Evolutionary conservation across 2,113 vertebrate species (phyloP).

Genomic region (Sinocyclocheilus maitianheensis): DNA sequence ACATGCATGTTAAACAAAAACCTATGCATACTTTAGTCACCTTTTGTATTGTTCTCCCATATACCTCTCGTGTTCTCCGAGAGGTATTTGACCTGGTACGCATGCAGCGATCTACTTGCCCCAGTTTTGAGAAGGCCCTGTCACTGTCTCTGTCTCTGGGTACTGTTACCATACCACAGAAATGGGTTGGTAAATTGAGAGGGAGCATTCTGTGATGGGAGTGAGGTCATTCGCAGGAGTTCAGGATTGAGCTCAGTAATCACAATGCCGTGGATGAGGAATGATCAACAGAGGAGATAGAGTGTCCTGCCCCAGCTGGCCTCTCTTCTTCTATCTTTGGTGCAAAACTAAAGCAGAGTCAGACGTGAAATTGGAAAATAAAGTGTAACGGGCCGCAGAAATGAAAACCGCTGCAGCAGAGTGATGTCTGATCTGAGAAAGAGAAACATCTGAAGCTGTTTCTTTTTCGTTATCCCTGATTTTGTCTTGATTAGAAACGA

Average conservation of each 20-base stretch:
- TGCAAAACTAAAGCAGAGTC: constrained; percentile 78
- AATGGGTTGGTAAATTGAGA: constrained; percentile 60
- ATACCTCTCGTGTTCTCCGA: background rate
- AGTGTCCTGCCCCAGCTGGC: constrained; percentile 72
- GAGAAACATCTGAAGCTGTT: constrained; percentile 35
- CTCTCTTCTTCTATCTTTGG: constrained; percentile 70
- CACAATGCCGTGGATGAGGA: constrained; percentile 53
- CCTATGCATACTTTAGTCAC: background rate
- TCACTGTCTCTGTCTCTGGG: constrained; percentile 63
- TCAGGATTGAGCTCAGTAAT: constrained; percentile 54
- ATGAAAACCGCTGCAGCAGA: constrained; percentile 63
- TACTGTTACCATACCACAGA: constrained; percentile 62
- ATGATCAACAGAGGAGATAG: constrained; percentile 57
- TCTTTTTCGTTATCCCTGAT: constrained; percentile 24
- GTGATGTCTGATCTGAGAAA: constrained; percentile 57
- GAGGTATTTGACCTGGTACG: constrained; percentile 13
- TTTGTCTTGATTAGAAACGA: constrained; percentile 24
- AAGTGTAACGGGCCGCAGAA: constrained; percentile 75
- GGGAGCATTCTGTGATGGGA: constrained; percentile 56
- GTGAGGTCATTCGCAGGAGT: constrained; percentile 57
- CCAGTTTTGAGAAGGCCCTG: constrained; percentile 52
- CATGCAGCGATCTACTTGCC: constrained; percentile 40
- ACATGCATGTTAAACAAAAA: background rate
- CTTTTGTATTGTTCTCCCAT: constrained; percentile 14
- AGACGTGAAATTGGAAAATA: constrained; percentile 75